Conservation (phyloP, 1,140 invertebrate genomes). For the Ooceraea biroi region DNA sequence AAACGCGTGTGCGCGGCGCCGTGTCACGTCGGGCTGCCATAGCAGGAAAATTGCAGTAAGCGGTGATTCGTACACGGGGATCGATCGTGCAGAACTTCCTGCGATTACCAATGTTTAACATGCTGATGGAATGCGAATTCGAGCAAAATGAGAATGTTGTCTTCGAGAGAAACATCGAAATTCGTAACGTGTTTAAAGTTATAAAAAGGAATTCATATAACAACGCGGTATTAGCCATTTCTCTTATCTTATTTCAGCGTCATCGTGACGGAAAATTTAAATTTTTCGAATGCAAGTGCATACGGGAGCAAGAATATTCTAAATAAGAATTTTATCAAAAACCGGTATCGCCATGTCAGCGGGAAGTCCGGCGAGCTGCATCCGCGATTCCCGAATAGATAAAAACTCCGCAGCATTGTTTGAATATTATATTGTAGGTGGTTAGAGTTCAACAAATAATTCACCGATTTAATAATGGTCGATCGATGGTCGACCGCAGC, state of each 20-base stretch:
- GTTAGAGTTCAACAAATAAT: background rate
- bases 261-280: background rate
- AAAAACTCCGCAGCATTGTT: background rate
- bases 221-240: background rate
- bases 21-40: conserved; percentile 43
- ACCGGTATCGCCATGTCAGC: background rate
- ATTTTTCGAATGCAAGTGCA: background rate
- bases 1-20: conserved; percentile 64
- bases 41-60: conserved; percentile 40
- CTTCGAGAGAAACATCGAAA: background rate
- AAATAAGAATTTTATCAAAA: background rate
- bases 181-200: background rate
- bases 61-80: conserved; percentile 52
- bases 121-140: conserved; percentile 31
- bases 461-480: conserved; percentile 1
- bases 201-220: too few species aligned
- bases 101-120: conserved; percentile 47
- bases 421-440: too few species aligned
- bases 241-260: conserved; percentile 1
- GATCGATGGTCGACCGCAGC: background rate
- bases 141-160: background rate
- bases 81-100: conserved; percentile 51
- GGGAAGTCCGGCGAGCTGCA: background rate
- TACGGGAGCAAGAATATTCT: background rate
- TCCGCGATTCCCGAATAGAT: background rate